phyloP scores from a whole-genome alignment of 2,113 vertebrate genomes.

The Clarias magur region DNA sequence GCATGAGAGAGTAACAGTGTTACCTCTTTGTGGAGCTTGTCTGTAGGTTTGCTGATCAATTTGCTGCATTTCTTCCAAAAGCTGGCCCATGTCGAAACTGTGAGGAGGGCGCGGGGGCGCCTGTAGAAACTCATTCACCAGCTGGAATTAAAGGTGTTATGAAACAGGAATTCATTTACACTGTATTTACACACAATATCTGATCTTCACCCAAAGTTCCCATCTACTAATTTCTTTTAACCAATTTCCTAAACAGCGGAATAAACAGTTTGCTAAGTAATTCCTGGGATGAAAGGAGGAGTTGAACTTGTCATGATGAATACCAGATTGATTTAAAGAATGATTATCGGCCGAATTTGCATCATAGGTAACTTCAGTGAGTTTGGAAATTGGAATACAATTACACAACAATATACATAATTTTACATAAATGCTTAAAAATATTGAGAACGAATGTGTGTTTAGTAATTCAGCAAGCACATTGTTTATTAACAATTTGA shows the following conservation, averaged over 20 bases:
- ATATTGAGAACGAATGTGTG: neutral
- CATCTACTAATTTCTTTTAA: neutral
- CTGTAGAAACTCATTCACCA: conserved; percentile 95
- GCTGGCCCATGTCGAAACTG: conserved; percentile 97
- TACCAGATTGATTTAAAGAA: neutral
- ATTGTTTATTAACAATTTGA: neutral
- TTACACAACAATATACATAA: neutral
- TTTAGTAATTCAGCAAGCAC: neutral
- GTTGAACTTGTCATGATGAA: neutral
- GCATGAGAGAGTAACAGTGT: too few relatives aligned
- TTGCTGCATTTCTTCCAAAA: conserved; percentile 98
- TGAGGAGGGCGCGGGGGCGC: conserved; percentile 85
- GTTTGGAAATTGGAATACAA: neutral
- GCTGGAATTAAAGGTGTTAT: conserved; percentile 65
- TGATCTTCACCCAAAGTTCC: neutral
- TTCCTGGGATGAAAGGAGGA: neutral
- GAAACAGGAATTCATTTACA: neutral
- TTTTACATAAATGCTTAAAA: neutral
- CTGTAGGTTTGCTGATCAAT: conserved; percentile 94
- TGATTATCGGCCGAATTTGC: neutral
- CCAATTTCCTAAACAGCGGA: neutral
- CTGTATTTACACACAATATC: neutral
- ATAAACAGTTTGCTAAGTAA: neutral
- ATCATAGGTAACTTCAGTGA: neutral
- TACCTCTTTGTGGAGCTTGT: conserved; percentile 94